Base-by-base conservation (phyloP, 1,140 invertebrate species). In the Maconellicoccus hirsutus region DNA sequence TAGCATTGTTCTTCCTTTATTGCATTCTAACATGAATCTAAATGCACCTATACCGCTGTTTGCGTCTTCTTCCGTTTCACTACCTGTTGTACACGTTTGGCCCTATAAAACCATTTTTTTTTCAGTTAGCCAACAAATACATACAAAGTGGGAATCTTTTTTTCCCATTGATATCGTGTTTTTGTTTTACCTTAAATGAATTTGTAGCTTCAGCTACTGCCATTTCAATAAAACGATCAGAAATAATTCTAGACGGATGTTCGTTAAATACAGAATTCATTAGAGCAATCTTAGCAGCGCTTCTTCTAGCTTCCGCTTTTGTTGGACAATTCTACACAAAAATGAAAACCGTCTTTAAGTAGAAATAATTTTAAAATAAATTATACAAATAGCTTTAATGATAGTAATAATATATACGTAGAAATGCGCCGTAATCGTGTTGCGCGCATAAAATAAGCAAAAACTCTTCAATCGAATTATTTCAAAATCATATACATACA, bases 181-280 rank as follows among this genome's bases (percentile, higher is more conserved):
- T 52, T 16, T 16, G n/a, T 52, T 8, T 25, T 72, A 75, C 74
- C 73, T 75, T 75, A 63, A 75, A 75, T 3, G 74, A 75, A 16
- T 87, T 86, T 71, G 90, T 83, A 1, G 93, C 93, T 81, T 96
- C 93, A 10, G 87, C 86, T 1, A 96, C 90, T 12, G 93, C 93
- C 80, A 93, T 94, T 78, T 94, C 91, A 52, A 96, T 95, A 79
- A 96, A 96, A 75, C 95, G 91, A 77, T 95, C 92, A 0, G 91
- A 92, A 74, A 97, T 96, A 75, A 91, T 87, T 76, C 94, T 82
- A 0, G 92, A 94, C 12, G 94, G 93, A 81, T 96, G 94, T 76
- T 97, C 94, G 78, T 96, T 97, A 79, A 96, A 96, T 1, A 97
- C 93, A 4, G 93, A 96, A 81, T 96, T 97, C 93, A 96, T 96